These are phyloP conservation scores for Platorchestia sp. DNA, from an alignment of 1,140 invertebrate species.

Conservation along the genomic window DNA sequence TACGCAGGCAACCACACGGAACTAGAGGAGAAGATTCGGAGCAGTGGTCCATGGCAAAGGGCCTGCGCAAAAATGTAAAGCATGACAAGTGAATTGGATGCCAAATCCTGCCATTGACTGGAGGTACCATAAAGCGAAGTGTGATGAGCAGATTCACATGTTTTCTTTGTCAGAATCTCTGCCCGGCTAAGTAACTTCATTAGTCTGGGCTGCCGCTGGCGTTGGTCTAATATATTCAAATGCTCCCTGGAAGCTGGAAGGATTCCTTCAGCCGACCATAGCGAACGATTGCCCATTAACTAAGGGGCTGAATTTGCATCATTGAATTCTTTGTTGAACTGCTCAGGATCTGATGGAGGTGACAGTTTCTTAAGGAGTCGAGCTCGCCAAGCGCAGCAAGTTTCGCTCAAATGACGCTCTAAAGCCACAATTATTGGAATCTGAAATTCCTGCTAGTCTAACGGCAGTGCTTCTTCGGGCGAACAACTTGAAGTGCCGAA, in stretches of 20 bases:
- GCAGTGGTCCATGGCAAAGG: neutral
- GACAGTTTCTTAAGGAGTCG: neutral
- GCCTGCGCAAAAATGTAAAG: neutral
- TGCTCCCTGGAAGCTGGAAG: conserved; percentile 1
- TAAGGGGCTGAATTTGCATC: conserved; percentile 7
- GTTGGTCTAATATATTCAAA: neutral
- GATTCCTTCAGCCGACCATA: conserved; percentile 26
- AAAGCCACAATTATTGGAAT: neutral
- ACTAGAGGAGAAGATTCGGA: neutral
- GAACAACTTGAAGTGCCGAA: neutral
- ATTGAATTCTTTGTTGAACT: conserved; percentile 43
- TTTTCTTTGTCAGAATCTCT: conserved; percentile 35
- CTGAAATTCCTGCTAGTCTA: neutral
- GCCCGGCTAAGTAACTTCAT: neutral
- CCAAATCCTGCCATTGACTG: conserved; percentile 1
- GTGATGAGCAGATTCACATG: conserved; percentile 42
- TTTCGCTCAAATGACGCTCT: neutral
- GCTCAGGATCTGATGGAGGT: neutral
- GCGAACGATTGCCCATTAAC: conserved; percentile 30
- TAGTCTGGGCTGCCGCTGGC: neutral
- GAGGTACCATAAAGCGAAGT: conserved; percentile 11
- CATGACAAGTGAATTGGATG: conserved; percentile 13
- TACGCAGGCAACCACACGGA: neutral
- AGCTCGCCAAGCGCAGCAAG: neutral
- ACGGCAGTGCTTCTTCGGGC: neutral